A percentile compares a stretch with the other conserved stretches of the same genome.
These are phyloP conservation scores for Synaphobranchus kaupii DNA, from an alignment of 2,797 vertebrate species.

Conservation along the genomic window DNA sequence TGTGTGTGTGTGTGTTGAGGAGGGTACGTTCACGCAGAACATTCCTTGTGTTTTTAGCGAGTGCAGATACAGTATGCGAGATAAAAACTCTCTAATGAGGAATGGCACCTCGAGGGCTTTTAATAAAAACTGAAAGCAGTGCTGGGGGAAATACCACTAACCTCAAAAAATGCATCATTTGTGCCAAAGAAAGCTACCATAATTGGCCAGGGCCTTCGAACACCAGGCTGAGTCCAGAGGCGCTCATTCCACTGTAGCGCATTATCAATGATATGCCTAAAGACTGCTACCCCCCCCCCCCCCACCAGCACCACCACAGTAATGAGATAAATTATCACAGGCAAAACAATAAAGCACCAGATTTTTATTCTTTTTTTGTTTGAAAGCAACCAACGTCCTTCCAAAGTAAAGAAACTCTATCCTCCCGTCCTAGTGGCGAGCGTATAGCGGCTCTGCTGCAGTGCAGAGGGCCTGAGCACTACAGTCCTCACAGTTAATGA, in stretches of 20 bases:
- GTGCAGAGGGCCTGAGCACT: not conserved
- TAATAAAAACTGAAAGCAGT: not conserved
- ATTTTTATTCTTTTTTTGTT: not conserved
- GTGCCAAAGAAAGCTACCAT: conserved; percentile 31
- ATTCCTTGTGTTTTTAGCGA: conserved; percentile 24
- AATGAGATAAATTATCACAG: conserved; percentile 7
- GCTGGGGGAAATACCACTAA: conserved; percentile 31
- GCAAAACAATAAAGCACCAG: not conserved
- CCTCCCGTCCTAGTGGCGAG: not conserved
- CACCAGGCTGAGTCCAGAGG: conserved; percentile 9
- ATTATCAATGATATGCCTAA: not conserved
- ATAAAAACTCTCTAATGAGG: conserved; percentile 21
- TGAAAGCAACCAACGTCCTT: not conserved
- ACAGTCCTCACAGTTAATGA: conserved; percentile 14
- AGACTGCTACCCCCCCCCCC: not conserved
- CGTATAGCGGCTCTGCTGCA: no score
- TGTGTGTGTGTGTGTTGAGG: conserved; percentile 18
- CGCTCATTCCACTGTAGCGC: not conserved
- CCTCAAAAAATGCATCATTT: conserved; percentile 23
- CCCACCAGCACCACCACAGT: no score
- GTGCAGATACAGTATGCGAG: not conserved
- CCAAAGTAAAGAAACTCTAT: conserved; percentile 10
- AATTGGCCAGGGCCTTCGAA: conserved; percentile 6
- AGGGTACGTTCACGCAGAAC: not conserved
- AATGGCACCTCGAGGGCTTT: conserved; percentile 31